Evolutionary conservation across 2,113 vertebrate genomes (phyloP).

Genomic region (Pipra filicauda): DNA sequence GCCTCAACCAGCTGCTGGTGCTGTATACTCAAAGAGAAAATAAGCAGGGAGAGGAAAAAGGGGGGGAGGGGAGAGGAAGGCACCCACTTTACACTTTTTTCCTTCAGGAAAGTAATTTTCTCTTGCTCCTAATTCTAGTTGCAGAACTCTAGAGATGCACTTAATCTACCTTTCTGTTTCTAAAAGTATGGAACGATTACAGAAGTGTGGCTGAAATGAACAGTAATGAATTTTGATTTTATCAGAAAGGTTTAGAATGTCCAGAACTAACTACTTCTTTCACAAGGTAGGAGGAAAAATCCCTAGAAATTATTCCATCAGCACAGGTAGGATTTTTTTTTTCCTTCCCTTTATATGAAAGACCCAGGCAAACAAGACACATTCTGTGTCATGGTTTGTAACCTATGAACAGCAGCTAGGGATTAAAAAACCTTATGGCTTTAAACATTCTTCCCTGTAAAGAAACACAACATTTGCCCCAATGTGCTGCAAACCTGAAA

Average conservation of each 20-base stretch:
- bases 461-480: accelerated
- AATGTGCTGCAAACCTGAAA: neutral
- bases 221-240: neutral
- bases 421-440: neutral
- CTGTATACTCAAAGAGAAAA: neutral
- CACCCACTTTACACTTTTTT: neutral
- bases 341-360: neutral
- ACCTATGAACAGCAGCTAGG: neutral
- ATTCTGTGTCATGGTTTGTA: neutral
- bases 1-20: conserved; percentile 5
- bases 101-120: neutral
- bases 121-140: neutral
- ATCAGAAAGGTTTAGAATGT: neutral
- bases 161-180: neutral
- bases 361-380: neutral
- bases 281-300: neutral
- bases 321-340: neutral
- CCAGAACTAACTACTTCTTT: neutral
- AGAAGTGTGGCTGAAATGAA: neutral
- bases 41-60: neutral
- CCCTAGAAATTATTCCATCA: neutral
- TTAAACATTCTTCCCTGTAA: neutral
- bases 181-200: neutral
- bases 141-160: neutral
- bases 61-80: neutral